Percentiles rank a stretch among this genome's conserved stretches.
phyloP scores from a whole-genome alignment of 2,888 invertebrate genomes.

The Mylabris sibirica region DNA sequence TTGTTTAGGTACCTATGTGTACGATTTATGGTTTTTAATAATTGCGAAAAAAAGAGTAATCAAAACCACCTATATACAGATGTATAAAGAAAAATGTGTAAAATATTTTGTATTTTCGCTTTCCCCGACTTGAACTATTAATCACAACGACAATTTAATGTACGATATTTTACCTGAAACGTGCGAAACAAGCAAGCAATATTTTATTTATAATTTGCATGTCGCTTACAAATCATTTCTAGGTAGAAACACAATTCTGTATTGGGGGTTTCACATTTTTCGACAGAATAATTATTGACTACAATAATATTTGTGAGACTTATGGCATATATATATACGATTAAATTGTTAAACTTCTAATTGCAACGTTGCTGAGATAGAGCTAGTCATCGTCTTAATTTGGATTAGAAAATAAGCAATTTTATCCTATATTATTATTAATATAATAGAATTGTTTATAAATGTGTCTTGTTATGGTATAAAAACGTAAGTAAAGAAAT shows the following conservation, averaged over 20 bases:
- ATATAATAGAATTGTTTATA: background rate
- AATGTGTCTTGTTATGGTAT: background rate
- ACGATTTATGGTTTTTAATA: constrained; percentile 1
- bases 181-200: constrained; percentile 21
- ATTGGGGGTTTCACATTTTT: constrained; percentile 38
- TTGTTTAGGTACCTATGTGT: too few species aligned
- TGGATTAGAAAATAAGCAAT: background rate
- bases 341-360: constrained; percentile 3
- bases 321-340: background rate
- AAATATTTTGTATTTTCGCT: background rate
- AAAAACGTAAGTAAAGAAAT: background rate
- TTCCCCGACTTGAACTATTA: constrained; percentile 4
- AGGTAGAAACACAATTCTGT: constrained; percentile 36
- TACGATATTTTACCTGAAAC: constrained; percentile 16
- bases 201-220: constrained; percentile 42
- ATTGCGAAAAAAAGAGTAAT: background rate
- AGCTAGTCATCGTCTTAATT: constrained; percentile 8
- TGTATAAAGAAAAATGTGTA: background rate
- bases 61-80: background rate
- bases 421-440: background rate
- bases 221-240: constrained; percentile 38
- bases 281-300: constrained; percentile 45
- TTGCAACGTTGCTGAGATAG: background rate
- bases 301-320: constrained; percentile 30
- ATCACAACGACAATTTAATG: constrained; percentile 18